Evolutionary conservation across 1,140 invertebrate genomes (phyloP).

Genomic region (Anagrus nilaparvatae): DNA sequence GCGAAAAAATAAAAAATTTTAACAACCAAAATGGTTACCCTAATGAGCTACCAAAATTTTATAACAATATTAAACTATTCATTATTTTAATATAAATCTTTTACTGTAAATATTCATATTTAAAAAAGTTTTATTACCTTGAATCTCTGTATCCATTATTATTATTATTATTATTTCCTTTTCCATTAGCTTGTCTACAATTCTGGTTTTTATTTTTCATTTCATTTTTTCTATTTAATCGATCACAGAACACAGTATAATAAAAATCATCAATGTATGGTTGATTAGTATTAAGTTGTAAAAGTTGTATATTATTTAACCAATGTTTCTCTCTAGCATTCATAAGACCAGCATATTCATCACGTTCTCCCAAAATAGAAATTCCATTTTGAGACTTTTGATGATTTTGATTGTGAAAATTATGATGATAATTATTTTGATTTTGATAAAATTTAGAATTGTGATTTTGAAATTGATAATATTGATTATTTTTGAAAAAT

Average conservation of each 20-base stretch:
- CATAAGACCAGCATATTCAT: slow-evolving; percentile 86
- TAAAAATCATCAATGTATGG: slow-evolving; percentile 82
- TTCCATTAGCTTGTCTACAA: slow-evolving; percentile 12
- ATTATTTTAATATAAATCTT: too few relatives aligned
- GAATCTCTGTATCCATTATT: slow-evolving; percentile 37
- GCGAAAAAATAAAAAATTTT: too few relatives aligned
- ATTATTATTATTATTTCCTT: slow-evolving; percentile 33
- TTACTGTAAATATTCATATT: too few relatives aligned
- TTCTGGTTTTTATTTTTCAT: slow-evolving; percentile 41
- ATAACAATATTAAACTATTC: too few relatives aligned
- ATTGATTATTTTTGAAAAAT: slow-evolving; percentile 39
- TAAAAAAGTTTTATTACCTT: slow-evolving; percentile 25
- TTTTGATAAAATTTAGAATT: slow-evolving; percentile 30
- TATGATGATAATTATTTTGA: slow-evolving; percentile 29
- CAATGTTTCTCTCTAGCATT: slow-evolving; percentile 84
- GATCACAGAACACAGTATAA: slow-evolving; percentile 52
- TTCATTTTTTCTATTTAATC: slow-evolving; percentile 34
- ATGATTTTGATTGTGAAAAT: slow-evolving; percentile 24
- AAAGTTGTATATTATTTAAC: slow-evolving; percentile 84
- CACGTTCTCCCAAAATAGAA: slow-evolving; percentile 40
- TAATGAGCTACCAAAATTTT: too few relatives aligned
- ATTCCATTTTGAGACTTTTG: slow-evolving; percentile 29
- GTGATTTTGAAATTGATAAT: slow-evolving; percentile 31
- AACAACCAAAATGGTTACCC: too few relatives aligned
- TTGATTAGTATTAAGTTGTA: slow-evolving; percentile 77